phyloP scores from a whole-genome alignment of 2,113 vertebrate species.

The Danionella cerebrum region DNA sequence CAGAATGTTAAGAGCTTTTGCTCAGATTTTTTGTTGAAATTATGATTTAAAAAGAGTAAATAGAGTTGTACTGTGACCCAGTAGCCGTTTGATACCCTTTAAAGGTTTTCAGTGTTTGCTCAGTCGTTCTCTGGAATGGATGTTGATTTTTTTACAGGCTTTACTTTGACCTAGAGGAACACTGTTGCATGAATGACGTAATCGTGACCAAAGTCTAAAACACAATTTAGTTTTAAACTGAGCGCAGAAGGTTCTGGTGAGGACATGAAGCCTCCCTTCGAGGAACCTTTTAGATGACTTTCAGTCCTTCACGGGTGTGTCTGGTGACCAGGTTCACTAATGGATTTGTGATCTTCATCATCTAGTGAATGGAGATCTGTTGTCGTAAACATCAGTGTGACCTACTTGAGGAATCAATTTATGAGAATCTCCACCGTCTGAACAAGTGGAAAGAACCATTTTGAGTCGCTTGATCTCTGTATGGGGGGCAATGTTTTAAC shows the following conservation, averaged over 20 bases:
- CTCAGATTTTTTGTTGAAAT: too few relatives aligned
- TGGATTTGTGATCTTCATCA: slow-evolving; percentile 15
- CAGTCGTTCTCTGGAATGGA: background rate
- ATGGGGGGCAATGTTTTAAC: too few relatives aligned
- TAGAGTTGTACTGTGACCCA: background rate
- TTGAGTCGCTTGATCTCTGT: too few relatives aligned
- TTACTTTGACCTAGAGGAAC: background rate
- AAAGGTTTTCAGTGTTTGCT: background rate
- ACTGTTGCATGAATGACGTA: background rate
- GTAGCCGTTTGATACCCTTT: background rate
- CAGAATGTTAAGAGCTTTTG: too few relatives aligned
- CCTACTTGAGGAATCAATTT: background rate
- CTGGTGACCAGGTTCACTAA: background rate
- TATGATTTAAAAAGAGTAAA: too few relatives aligned
- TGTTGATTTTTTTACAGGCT: background rate
- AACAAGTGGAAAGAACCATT: too few relatives aligned
- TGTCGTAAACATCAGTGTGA: background rate
- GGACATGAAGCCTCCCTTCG: background rate
- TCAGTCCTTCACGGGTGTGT: background rate
- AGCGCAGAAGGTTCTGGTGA: background rate
- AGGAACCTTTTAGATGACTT: too few relatives aligned
- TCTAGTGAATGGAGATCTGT: background rate
- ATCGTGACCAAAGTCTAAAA: background rate
- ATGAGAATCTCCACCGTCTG: background rate
- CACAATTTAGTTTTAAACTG: background rate